A percentile compares a stretch with the other conserved stretches of the same genome.
Evolutionary conservation across 1,140 invertebrate species (phyloP).

Genomic region (Trichomalopsis sarcophagae): DNA sequence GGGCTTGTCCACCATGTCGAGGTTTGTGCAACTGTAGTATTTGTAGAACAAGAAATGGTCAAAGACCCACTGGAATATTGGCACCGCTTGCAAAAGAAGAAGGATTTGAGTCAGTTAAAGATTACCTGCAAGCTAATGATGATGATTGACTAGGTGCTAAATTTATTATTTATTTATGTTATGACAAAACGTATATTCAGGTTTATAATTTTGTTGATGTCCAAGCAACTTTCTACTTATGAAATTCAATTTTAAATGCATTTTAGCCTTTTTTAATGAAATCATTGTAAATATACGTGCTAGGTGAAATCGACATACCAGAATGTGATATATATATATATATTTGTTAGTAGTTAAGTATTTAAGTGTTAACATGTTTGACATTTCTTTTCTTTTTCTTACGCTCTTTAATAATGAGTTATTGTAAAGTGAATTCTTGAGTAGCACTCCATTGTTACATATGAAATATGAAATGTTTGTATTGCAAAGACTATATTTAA

Average conservation of each 20-base stretch:
- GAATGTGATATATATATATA: slow-evolving; percentile 19
- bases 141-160: background rate
- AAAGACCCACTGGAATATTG: slow-evolving; percentile 72
- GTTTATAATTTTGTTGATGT: background rate
- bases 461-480: background rate
- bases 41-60: slow-evolving; percentile 70
- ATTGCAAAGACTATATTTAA: background rate
- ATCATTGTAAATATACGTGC: background rate
- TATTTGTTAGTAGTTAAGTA: background rate
- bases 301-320: background rate
- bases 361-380: background rate
- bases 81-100: slow-evolving; percentile 62
- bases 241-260: background rate
- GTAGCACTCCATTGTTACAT: background rate
- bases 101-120: slow-evolving; percentile 66
- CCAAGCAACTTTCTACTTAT: background rate
- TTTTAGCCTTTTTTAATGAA: background rate
- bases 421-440: background rate
- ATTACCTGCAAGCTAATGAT: slow-evolving; percentile 58
- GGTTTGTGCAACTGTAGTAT: slow-evolving; percentile 74
- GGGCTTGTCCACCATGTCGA: slow-evolving; percentile 73
- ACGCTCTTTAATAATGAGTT: background rate
- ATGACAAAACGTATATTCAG: background rate
- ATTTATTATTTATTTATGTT: background rate
- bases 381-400: background rate